These are phyloP conservation scores for Phyllotis vaccarum DNA, from an alignment of 2,797 vertebrate genomes.

Conservation along the genomic window DNA sequence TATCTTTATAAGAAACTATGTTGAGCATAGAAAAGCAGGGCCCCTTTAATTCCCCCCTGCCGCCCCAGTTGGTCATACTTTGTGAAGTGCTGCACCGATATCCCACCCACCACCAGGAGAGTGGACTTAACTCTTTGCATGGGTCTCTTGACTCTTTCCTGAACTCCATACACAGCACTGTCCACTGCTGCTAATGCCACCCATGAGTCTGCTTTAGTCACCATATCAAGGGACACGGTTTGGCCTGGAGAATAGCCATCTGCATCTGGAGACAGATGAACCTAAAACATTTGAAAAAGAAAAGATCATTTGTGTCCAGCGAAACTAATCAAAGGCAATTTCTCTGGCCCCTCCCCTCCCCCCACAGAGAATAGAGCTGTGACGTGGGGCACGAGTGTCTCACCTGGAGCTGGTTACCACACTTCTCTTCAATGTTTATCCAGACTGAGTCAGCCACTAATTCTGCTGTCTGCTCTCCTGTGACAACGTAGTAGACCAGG, in stretches of 20 bases:
- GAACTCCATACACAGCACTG: slow-evolving; percentile 89
- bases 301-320: not conserved
- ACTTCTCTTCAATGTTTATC: slow-evolving; percentile 93
- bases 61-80: not conserved
- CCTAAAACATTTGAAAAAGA: slow-evolving; percentile 85
- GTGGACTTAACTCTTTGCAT: slow-evolving; percentile 90
- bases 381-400: not conserved
- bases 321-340: not conserved
- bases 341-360: not conserved
- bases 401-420: slow-evolving; percentile 92
- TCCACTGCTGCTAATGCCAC: slow-evolving; percentile 93
- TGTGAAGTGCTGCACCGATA: not conserved
- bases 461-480: slow-evolving; percentile 90
- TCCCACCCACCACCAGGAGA: too few relatives aligned
- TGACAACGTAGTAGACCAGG: slow-evolving; percentile 94
- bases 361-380: not conserved
- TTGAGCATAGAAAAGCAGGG: not conserved
- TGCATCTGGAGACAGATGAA: slow-evolving; percentile 83
- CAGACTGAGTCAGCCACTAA: slow-evolving; percentile 96
- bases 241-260: slow-evolving; percentile 88
- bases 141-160: slow-evolving; percentile 84
- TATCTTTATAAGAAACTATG: not conserved
- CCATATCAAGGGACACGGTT: slow-evolving; percentile 86
- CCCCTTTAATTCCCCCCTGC: not conserved
- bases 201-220: slow-evolving; percentile 86